A percentile compares a stretch with the other conserved stretches of the same genome.
Conservation (phyloP, 2,113 vertebrate species). For the Rhea americana region DNA sequence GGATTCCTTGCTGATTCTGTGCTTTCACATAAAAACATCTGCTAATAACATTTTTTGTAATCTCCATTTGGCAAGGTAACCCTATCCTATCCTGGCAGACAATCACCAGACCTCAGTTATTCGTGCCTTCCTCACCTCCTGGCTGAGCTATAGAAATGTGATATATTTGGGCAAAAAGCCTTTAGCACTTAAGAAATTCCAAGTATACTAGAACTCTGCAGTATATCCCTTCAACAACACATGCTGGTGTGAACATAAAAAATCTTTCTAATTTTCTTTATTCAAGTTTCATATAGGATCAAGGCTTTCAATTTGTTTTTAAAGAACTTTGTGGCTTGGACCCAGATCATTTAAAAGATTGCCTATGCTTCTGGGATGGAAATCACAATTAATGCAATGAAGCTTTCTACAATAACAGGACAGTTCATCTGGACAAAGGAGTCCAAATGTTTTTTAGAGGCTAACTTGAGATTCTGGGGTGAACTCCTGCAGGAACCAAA, state of each 20-base stretch:
- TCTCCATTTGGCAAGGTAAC: conserved; percentile 18
- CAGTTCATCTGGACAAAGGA: neutral
- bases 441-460: neutral
- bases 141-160: conserved; percentile 13
- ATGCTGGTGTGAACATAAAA: conserved; percentile 34
- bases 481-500: neutral
- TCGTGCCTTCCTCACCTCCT: conserved; percentile 53
- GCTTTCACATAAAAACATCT: conserved; percentile 46
- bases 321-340: conserved; percentile 26
- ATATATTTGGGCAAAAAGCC: conserved; percentile 7
- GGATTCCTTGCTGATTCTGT: neutral
- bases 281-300: neutral
- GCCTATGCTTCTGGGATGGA: neutral
- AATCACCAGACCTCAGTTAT: conserved; percentile 24
- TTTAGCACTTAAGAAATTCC: neutral
- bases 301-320: conserved; percentile 13
- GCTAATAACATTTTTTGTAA: conserved; percentile 48
- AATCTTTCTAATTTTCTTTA: neutral
- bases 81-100: conserved; percentile 44
- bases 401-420: neutral
- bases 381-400: conserved; percentile 1
- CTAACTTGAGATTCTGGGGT: neutral
- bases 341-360: neutral
- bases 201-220: conserved; percentile 34
- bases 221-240: conserved; percentile 6